phyloP scores from a whole-genome alignment of 2,113 vertebrate genomes.

The Centropus bengalensis region DNA sequence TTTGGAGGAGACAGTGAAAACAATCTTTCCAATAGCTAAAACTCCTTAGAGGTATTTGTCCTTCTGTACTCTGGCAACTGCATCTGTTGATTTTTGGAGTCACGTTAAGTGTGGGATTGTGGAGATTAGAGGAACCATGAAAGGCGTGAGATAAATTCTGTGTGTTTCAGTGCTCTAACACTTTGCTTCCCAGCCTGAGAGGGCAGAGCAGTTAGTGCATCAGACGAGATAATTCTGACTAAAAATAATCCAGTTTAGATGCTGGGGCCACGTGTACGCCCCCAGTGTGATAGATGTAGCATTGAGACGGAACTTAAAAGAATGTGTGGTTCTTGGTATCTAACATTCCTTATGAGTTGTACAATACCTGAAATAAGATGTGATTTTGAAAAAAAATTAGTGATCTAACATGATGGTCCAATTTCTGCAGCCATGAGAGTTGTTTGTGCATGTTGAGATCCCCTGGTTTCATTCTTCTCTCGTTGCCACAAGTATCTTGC shows the following conservation, averaged over 20 bases:
- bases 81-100: neutral
- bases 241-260: neutral
- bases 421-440: neutral
- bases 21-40: neutral
- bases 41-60: neutral
- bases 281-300: fast-evolving
- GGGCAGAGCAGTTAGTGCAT: neutral
- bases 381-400: neutral
- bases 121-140: neutral
- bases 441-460: neutral
- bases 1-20: neutral
- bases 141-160: neutral
- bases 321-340: neutral
- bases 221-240: neutral
- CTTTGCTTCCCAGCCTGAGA: neutral
- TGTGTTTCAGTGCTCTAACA: neutral
- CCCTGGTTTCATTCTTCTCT: neutral
- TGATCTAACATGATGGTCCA: neutral
- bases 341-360: neutral
- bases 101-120: neutral
- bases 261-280: neutral
- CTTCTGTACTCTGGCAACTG: neutral
- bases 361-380: neutral
- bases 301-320: neutral
- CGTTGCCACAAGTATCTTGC: neutral